Evolutionary conservation across 2,113 vertebrate species (phyloP).

Genomic region (Rana temporaria): DNA sequence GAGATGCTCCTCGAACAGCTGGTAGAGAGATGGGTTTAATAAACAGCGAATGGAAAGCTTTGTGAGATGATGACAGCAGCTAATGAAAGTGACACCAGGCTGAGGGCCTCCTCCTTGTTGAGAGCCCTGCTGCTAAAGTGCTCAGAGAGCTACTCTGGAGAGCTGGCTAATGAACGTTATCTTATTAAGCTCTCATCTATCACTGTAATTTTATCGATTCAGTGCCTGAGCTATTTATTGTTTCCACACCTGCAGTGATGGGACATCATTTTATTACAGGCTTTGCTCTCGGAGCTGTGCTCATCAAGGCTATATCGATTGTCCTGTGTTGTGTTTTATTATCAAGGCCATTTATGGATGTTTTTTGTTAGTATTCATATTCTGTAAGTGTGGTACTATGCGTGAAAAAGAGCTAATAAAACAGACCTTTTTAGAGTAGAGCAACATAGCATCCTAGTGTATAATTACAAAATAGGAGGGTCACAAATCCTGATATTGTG

Average conservation of each 20-base stretch:
- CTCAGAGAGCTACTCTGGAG: slow-evolving; percentile 48
- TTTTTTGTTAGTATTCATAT: neutral
- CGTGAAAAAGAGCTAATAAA: too few species aligned
- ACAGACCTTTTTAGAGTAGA: too few species aligned
- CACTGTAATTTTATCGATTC: slow-evolving; percentile 54
- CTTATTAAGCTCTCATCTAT: slow-evolving; percentile 57
- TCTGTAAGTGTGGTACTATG: neutral
- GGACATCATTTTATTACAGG: slow-evolving; percentile 46
- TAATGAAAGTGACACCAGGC: slow-evolving; percentile 54
- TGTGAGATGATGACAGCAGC: slow-evolving; percentile 48
- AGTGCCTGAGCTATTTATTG: slow-evolving; percentile 43
- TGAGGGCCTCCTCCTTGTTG: slow-evolving; percentile 39
- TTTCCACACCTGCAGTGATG: slow-evolving; percentile 54
- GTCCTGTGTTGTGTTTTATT: neutral
- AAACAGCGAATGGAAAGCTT: slow-evolving; percentile 22
- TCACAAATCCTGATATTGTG: too few species aligned
- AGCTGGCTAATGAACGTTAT: slow-evolving; percentile 55
- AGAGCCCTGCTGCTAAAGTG: slow-evolving; percentile 51
- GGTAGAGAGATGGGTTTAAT: slow-evolving; percentile 29
- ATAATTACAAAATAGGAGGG: too few species aligned
- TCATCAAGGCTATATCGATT: slow-evolving; percentile 27
- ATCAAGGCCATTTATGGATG: neutral
- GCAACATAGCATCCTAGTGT: too few species aligned
- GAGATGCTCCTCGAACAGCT: slow-evolving; percentile 25
- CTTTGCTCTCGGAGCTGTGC: slow-evolving; percentile 6